Base-by-base conservation (phyloP, 2,113 vertebrate genomes). In the Maylandia zebra region DNA sequence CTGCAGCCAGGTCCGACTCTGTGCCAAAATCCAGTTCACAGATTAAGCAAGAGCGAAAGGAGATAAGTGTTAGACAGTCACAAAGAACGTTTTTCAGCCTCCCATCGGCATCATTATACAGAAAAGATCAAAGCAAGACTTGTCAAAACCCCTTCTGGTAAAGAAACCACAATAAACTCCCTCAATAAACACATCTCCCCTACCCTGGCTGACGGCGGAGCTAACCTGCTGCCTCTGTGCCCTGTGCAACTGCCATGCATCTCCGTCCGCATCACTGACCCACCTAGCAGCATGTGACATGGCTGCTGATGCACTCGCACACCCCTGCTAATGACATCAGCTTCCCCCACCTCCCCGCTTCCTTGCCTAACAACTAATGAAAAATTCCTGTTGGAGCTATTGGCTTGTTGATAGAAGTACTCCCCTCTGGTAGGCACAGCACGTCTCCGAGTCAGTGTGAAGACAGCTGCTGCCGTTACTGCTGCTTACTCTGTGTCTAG, bases 271-370 rank as follows among this genome's bases (percentile, higher is more conserved):
- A 98, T 98, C 97, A 98, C 97, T 97, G 97, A 97, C 97, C 96
- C 96, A 97, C 97, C 97, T 93, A 96, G 95, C 97, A 97, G 97
- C 98, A 99, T 99, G 98, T 99, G 98, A 99, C 96, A 97, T 96
- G 96, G 97, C 97, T 97, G 97, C 98, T 97, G 97, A 98, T 98
- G 98, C 98, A 97, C 96, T 96, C 95, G 81, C 97, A 97, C 96
- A 96, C 96, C 96, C 96, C 97, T 97, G 97, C 97, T 96, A 98
- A 97, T 98, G 98, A 98, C 98, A 98, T 99, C 98, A 98, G 97
- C 96, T 69, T 30, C 84, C 38, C 89, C 92, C 97, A 96, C 96
- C 94, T 86, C 90, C 83, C 90, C 13, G 97, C 95, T 92, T 90
- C 90, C 92, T 88, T 90, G 88, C 92, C 90, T 89, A 92, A 92